Evolutionary conservation across 1,140 invertebrate species (phyloP), one percentile per base, ranked within the genome.

Genomic region (Sogatella furcifera): DNA sequence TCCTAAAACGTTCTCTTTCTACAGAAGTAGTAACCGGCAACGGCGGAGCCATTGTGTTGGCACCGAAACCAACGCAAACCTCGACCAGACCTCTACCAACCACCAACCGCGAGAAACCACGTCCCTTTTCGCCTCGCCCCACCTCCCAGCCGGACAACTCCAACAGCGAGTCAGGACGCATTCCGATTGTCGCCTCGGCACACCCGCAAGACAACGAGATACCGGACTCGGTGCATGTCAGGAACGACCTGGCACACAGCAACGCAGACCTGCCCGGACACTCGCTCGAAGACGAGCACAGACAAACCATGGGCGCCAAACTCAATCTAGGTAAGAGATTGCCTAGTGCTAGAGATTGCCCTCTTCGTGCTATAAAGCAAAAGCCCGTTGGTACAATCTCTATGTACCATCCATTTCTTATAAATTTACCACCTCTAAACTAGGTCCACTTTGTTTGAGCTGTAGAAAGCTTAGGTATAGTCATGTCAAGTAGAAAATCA

Each of bases 311-410:
- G 60, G 88, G 85, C 28, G 85, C 87, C 1, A 84, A 85, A 68
- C 76, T 92, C 3, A 92, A 91, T 73, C 76, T 91, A 52, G 89
- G 77, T 74, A 67, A 41, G 15, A 46, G n/a, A n/a, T n/a, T n/a
- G n/a, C n/a, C n/a, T n/a, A n/a, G n/a, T n/a, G n/a, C n/a, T n/a
- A n/a, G n/a, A n/a, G n/a, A n/a, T n/a, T n/a, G n/a, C n/a, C n/a
- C n/a, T n/a, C n/a, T n/a, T n/a, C n/a, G n/a, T n/a, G n/a, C n/a
- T n/a, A n/a, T n/a, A n/a, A n/a, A n/a, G n/a, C n/a, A n/a, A n/a
- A n/a, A n/a, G n/a, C n/a, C n/a, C n/a, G n/a, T n/a, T n/a, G n/a
- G n/a, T n/a, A n/a, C n/a, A n/a, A n/a, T n/a, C n/a, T n/a, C n/a
- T n/a, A n/a, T n/a, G n/a, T n/a, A n/a, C n/a, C n/a, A n/a, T n/a